Evolutionary conservation across 2,113 vertebrate species (phyloP).

Genomic region (Nyctibius bracteatus): DNA sequence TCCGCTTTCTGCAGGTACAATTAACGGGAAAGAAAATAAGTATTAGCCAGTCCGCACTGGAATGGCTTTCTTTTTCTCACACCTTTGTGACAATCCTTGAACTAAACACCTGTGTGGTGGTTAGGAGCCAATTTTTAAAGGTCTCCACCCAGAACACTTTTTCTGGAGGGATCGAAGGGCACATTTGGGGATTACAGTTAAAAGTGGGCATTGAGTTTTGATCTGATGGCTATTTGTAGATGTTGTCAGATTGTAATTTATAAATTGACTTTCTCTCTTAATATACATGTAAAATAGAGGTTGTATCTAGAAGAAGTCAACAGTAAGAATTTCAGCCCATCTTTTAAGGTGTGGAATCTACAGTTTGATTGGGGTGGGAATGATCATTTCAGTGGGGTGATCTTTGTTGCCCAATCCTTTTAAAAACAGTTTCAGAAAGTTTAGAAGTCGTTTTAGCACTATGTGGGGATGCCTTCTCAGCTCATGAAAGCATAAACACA

Average conservation of each 20-base stretch:
- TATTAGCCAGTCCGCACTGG: not conserved
- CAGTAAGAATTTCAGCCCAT: not conserved
- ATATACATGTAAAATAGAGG: not conserved
- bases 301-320: not conserved
- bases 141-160: not conserved
- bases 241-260: not conserved
- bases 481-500: not conserved
- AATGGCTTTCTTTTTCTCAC: not conserved
- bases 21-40: not conserved
- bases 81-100: not conserved
- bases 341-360: not conserved
- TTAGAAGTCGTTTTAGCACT: not conserved
- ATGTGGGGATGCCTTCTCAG: not conserved
- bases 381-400: not conserved
- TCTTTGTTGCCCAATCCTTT: not conserved
- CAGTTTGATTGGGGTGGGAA: not conserved
- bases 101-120: not conserved
- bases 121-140: not conserved
- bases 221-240: not conserved
- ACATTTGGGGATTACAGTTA: rapidly evolving
- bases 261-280: not conserved
- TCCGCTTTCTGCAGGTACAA: not conserved
- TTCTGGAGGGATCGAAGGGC: not conserved
- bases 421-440: not conserved
- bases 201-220: not conserved